These are phyloP conservation scores for Mellilla xanthometata DNA, from an alignment of 2,888 invertebrate species.

Conservation along the genomic window DNA sequence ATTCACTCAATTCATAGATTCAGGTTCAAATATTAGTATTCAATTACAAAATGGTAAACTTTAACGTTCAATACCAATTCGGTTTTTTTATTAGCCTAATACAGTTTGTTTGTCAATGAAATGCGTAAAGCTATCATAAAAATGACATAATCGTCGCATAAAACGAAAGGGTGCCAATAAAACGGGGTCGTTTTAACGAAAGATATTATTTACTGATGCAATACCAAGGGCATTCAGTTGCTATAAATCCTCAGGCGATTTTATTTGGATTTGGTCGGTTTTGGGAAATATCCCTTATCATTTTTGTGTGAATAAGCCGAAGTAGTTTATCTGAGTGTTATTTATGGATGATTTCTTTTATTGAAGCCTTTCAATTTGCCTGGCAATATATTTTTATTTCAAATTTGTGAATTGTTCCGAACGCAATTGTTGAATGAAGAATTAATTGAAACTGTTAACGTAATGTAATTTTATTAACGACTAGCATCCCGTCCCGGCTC, in stretches of 20 bases:
- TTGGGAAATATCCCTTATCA: constrained; percentile 27
- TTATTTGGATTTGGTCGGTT: constrained; percentile 41
- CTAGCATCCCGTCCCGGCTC: too few species aligned
- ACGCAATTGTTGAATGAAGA: too few species aligned
- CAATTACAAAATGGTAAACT: constrained; percentile 41
- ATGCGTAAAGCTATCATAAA: constrained; percentile 67
- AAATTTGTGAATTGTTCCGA: too few species aligned
- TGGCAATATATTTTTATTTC: constrained; percentile 8
- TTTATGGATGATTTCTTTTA: constrained; percentile 29
- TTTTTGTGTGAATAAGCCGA: constrained; percentile 22
- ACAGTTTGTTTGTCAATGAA: constrained; percentile 67
- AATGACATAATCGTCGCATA: constrained; percentile 73
- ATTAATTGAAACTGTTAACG: too few species aligned
- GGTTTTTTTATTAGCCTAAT: constrained; percentile 41
- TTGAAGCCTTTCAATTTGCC: constrained; percentile 27
- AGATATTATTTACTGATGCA: constrained; percentile 73
- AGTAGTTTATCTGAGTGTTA: constrained; percentile 23
- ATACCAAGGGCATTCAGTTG: constrained; percentile 57
- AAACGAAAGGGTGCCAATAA: constrained; percentile 76
- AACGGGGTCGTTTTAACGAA: constrained; percentile 63
- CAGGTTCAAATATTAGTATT: constrained; percentile 11
- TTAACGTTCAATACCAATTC: constrained; percentile 41
- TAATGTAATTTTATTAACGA: too few species aligned
- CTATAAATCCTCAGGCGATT: constrained; percentile 54
- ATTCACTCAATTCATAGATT: too few species aligned